Percentiles rank a stretch among this genome's conserved stretches.
Evolutionary conservation across 2,113 vertebrate genomes (phyloP).

Genomic region (Fregata magnificens): DNA sequence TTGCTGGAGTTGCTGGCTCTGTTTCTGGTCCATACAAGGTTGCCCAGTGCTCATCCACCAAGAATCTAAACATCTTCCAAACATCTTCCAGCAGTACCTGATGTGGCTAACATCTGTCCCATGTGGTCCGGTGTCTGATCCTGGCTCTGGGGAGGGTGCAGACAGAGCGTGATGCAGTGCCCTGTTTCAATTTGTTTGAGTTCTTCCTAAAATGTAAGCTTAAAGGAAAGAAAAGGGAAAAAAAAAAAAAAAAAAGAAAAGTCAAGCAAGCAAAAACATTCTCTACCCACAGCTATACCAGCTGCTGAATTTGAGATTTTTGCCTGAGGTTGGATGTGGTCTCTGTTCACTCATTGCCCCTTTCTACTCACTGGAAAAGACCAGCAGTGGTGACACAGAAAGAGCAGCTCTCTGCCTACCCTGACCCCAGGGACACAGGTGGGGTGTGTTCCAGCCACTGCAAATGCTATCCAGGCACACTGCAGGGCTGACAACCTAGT

Average conservation of each 20-base stretch:
- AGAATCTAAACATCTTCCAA: background rate
- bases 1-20: background rate
- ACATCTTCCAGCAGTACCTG: background rate
- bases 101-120: background rate
- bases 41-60: background rate
- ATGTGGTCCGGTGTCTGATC: background rate
- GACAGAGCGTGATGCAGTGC: background rate
- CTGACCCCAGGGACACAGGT: fast-evolving
- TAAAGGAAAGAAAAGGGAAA: background rate
- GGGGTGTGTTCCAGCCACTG: background rate
- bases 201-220: background rate
- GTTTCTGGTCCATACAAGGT: background rate
- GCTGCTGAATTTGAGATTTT: background rate
- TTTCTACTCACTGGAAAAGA: background rate
- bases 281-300: background rate
- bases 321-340: background rate
- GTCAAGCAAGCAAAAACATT: background rate
- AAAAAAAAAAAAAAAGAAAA: background rate
- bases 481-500: background rate
- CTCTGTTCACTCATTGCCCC: background rate
- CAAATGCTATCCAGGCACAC: background rate
- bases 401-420: background rate
- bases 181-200: background rate
- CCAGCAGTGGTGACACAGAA: background rate
- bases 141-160: background rate